Base-by-base conservation (phyloP, 2,113 vertebrate species). In the Nansenia antarctica region DNA sequence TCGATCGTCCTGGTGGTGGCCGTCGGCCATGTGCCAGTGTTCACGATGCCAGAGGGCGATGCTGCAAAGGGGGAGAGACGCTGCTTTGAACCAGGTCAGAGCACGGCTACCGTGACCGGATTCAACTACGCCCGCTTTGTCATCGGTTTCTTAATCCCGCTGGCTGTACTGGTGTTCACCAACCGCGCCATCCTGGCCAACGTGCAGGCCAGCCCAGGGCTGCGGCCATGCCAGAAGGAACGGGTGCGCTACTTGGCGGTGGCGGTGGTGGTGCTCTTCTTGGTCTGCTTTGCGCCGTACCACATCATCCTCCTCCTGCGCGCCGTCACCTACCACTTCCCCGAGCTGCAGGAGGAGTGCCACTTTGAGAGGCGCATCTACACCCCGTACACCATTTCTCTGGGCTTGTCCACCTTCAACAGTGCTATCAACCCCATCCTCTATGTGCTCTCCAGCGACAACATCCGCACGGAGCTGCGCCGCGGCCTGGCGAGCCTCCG, bases 201-300 rank as follows among this genome's bases (percentile, higher is more conserved):
- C 5, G 86, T 87, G n/a, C 70, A 76, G 78, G 81, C 27, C 47
- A 97, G 95, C 67, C 12, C 1, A 0, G 87, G 86, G 20, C 86
- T 97, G 69, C 90, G 22, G 1, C 1, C 2, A 0, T 4, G 0
- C 0, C 89, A 94, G 73, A 97, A 97, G 82, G 45, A 66, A 3
- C 93, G 85, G 31, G 93, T 94, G n/a, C 91, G 88, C 55, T 67
- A 65, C 52, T 32, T 93, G 26, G 90, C 90, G 0, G 8, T 85
- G 0, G 82, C 89, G 0, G 91, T 96, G 0, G 94, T 96, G 42
- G 1, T 70, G 3, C 91, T 97, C 59, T 98, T 98, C 88, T 73
- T 95, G 57, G 52, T 93, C 22, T 97, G 95, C 77, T 98, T 98
- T 0, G 88, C 91, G 1, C 96, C 96, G 0, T 96, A 96, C 70